These are phyloP conservation scores for Taxidea taxus DNA, from an alignment of 2,113 vertebrate species.

Conservation along the genomic window DNA sequence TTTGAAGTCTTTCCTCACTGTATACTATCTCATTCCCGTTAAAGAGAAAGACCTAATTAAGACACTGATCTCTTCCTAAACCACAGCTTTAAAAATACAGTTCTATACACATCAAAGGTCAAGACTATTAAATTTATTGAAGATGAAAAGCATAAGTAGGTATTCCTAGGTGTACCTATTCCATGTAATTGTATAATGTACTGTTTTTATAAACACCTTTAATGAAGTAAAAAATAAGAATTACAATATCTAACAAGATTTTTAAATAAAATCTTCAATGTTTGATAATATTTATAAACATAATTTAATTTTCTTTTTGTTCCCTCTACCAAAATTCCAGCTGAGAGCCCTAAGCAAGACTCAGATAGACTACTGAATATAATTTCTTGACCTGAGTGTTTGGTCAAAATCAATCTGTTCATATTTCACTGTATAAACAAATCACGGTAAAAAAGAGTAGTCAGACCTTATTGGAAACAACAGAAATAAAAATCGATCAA, in stretches of 20 bases:
- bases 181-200: neutral
- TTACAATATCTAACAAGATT: neutral
- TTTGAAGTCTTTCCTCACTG: neutral
- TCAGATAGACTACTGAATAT: neutral
- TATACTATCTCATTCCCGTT: neutral
- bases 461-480: neutral
- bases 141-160: neutral
- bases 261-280: constrained; percentile 15
- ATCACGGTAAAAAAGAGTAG: neutral
- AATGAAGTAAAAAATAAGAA: neutral
- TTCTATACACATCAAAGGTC: neutral
- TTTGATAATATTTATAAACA: neutral
- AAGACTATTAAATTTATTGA: neutral
- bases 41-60: neutral
- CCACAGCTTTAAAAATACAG: neutral
- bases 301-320: neutral
- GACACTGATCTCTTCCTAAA: neutral
- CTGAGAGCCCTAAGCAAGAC: neutral
- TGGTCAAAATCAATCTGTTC: constrained; percentile 20
- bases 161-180: neutral
- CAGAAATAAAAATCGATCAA: neutral
- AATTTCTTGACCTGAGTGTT: neutral
- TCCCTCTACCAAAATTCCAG: neutral
- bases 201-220: neutral
- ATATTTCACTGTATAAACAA: constrained; percentile 43